A percentile compares a stretch with the other conserved stretches of the same genome.
phyloP scores from a whole-genome alignment of 2,797 vertebrate species.

The Sparidentex hasta region DNA sequence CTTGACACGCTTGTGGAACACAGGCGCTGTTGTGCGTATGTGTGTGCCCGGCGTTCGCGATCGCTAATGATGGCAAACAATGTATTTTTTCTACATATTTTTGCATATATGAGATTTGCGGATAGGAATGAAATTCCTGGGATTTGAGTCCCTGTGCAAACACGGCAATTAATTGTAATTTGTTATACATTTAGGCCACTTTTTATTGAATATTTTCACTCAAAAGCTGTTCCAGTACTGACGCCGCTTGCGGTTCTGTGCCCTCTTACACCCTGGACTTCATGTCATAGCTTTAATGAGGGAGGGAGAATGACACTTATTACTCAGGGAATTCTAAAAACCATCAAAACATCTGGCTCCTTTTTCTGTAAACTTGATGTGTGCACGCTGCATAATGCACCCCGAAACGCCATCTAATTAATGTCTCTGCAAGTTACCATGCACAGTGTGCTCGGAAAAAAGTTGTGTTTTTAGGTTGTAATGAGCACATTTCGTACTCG shows the following conservation, averaged over 20 bases:
- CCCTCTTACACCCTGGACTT: background rate
- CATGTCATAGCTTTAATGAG: background rate
- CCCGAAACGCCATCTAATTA: background rate
- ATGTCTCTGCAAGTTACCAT: background rate
- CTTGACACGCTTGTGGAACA: slow-evolving; percentile 49
- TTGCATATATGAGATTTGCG: slow-evolving; percentile 3
- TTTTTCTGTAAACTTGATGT: background rate
- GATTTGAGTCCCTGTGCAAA: slow-evolving; percentile 3
- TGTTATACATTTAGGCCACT: background rate
- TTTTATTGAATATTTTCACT: slow-evolving; percentile 1
- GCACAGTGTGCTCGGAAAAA: background rate
- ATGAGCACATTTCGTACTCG: background rate
- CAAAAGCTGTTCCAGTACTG: background rate
- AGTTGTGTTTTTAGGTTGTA: background rate
- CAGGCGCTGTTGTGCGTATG: background rate
- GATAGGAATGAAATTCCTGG: background rate
- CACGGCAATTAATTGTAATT: background rate
- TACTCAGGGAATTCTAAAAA: background rate
- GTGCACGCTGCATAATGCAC: background rate
- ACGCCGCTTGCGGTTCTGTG: background rate
- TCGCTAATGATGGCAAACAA: slow-evolving; percentile 32
- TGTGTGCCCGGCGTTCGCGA: background rate
- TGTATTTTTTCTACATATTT: background rate
- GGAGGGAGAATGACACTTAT: background rate
- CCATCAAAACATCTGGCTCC: background rate